A percentile compares a stretch with the other conserved stretches of the same genome.
phyloP scores from a whole-genome alignment of 30 jellyfish, hydroid and myxozoan genomes.

The Sanderia malayensis region DNA sequence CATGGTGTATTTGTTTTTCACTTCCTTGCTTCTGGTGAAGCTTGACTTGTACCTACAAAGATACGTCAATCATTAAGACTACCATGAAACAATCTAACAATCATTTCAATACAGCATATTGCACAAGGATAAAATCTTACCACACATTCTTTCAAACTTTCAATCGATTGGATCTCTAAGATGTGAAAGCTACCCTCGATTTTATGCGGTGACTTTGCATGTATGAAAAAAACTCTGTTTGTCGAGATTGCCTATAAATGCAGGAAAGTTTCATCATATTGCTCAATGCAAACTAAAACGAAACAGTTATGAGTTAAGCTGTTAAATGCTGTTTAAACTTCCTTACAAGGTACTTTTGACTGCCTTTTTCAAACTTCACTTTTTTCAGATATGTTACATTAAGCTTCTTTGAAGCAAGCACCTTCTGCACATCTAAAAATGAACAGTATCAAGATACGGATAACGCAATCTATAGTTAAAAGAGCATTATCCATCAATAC shows the following conservation, averaged over 20 bases:
- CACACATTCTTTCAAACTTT: conserved; percentile 50
- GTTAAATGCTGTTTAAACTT: too few species aligned
- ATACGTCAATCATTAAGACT: too few species aligned
- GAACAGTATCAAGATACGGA: too few species aligned
- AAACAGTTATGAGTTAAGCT: too few species aligned
- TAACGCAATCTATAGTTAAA: too few species aligned
- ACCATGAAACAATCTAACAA: too few species aligned
- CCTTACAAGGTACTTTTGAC: conserved; percentile 39
- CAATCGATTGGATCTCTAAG: conserved; percentile 58
- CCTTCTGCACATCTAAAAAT: conserved; percentile 50
- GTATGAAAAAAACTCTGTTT: conserved; percentile 25
- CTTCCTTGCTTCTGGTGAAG: too few species aligned
- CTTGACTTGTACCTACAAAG: conserved; percentile 29
- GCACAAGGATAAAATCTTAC: too few species aligned
- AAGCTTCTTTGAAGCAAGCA: conserved; percentile 32
- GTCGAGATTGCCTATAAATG: conserved; percentile 66
- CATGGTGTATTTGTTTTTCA: conserved; percentile 27
- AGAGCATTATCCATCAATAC: too few species aligned
- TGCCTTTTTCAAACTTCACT: conserved; percentile 40
- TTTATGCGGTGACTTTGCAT: conserved; percentile 46
- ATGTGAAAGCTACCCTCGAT: conserved; percentile 69
- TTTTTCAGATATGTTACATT: conserved; percentile 47
- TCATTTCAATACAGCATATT: too few species aligned
- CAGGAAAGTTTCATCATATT: too few species aligned
- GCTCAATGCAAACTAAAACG: too few species aligned